These are phyloP conservation scores for Creontiades dilutus DNA, from an alignment of 2,888 invertebrate species.

Conservation along the genomic window DNA sequence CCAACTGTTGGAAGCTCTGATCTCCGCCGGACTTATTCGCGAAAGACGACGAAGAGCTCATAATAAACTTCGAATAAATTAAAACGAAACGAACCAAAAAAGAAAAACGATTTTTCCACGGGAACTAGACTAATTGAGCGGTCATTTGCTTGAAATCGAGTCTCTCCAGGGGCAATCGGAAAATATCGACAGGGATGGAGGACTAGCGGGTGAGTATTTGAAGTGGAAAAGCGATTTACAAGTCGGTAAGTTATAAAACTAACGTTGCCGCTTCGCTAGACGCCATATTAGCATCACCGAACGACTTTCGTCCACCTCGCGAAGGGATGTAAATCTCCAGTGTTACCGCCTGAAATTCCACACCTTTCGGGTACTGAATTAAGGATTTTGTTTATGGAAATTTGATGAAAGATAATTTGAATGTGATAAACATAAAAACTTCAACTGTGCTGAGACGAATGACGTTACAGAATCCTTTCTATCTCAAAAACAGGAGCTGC, in stretches of 20 bases:
- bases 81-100: conserved; percentile 63
- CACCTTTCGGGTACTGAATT: not conserved
- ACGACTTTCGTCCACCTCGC: conserved; percentile 18
- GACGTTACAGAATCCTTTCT: no score
- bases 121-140: conserved; percentile 74
- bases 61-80: conserved; percentile 71
- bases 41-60: conserved; percentile 73
- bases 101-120: conserved; percentile 38
- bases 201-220: conserved; percentile 67
- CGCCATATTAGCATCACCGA: conserved; percentile 71
- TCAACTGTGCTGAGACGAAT: no score
- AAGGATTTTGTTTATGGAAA: no score
- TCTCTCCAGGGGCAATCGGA: not conserved
- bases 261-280: conserved; percentile 73
- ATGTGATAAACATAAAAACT: no score
- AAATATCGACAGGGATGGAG: not conserved
- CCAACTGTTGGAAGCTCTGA: conserved; percentile 77
- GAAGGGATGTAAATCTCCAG: conserved; percentile 33
- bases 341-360: conserved; percentile 13
- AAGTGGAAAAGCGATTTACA: conserved; percentile 56
- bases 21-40: conserved; percentile 74
- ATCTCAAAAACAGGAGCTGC: no score
- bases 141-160: conserved; percentile 71
- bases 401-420: no score
- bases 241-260: conserved; percentile 69